A percentile compares a stretch with the other conserved stretches of the same genome.
phyloP scores from a whole-genome alignment of 2,113 vertebrate species.

The Tychaedon coryphoeus region DNA sequence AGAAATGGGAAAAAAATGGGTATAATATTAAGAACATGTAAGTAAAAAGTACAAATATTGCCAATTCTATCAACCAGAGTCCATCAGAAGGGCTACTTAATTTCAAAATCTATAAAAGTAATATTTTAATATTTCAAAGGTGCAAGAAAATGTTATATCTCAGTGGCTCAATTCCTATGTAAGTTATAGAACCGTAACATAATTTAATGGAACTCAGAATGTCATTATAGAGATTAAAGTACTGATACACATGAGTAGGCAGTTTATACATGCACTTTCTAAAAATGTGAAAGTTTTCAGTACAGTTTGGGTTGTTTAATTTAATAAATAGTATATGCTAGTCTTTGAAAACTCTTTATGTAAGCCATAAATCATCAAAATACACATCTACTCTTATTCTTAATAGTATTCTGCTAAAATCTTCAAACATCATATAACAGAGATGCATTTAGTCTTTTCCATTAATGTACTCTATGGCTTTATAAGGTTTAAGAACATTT shows the following conservation, averaged over 20 bases:
- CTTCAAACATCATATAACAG: background rate
- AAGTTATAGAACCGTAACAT: background rate
- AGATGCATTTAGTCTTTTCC: background rate
- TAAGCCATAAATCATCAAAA: background rate
- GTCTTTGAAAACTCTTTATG: background rate
- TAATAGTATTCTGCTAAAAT: background rate
- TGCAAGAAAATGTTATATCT: background rate
- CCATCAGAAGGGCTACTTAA: background rate
- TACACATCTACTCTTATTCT: background rate
- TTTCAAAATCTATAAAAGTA: background rate
- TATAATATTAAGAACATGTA: background rate
- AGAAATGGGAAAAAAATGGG: background rate
- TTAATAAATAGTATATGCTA: background rate
- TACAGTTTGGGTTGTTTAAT: background rate
- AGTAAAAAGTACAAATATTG: background rate
- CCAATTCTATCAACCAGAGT: background rate
- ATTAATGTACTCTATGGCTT: background rate
- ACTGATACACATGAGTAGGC: background rate
- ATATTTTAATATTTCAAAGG: background rate
- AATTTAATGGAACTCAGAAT: background rate
- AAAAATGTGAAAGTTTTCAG: background rate
- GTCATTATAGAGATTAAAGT: background rate
- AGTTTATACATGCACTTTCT: background rate
- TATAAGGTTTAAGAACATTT: background rate
- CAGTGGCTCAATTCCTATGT: background rate